These are phyloP conservation scores for Peucedramus taeniatus DNA, from an alignment of 2,113 vertebrate genomes.

Conservation along the genomic window DNA sequence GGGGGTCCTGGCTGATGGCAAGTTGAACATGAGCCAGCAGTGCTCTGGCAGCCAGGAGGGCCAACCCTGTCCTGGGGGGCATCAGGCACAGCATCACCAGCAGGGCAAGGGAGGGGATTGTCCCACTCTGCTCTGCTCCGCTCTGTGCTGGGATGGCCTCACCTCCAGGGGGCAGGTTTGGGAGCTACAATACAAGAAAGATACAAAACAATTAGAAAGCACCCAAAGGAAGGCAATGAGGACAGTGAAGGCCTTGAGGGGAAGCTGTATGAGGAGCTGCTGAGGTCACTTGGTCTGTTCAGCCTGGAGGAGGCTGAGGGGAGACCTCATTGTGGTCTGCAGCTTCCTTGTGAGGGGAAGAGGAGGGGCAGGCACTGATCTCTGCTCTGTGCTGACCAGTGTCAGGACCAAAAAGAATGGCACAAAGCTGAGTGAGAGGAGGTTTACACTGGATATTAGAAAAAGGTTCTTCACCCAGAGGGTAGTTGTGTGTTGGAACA, in stretches of 20 bases:
- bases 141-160: fast-evolving
- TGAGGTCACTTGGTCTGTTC: background rate
- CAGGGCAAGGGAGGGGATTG: fast-evolving
- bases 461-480: background rate
- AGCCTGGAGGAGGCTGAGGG: background rate
- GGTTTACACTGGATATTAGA: background rate
- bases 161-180: fast-evolving
- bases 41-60: background rate
- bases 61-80: fast-evolving
- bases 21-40: background rate
- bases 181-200: background rate
- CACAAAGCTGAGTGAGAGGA: background rate
- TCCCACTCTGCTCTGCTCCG: fast-evolving
- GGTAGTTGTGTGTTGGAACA: background rate
- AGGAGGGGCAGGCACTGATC: background rate
- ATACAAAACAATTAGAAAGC: background rate
- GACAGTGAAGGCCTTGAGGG: background rate
- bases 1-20: fast-evolving
- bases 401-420: background rate
- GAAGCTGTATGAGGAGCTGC: background rate
- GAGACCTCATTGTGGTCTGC: background rate
- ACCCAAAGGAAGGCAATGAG: background rate
- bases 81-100: background rate
- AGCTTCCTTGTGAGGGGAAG: background rate
- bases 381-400: background rate